phyloP scores from a whole-genome alignment of 1,140 invertebrate genomes.

The Dendrolimus punctatus region DNA sequence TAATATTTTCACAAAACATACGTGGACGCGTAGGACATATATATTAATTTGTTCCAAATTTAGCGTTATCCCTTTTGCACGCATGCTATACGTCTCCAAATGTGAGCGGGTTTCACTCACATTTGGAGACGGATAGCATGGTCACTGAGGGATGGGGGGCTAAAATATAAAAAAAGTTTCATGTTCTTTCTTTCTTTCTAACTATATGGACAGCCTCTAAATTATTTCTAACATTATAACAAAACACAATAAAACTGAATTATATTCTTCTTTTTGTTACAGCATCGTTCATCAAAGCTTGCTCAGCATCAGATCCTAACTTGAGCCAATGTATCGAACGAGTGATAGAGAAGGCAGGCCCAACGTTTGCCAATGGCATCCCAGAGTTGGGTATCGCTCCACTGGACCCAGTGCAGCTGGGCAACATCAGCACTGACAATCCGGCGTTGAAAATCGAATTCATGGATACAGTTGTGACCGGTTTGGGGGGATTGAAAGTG shows the following conservation, averaged over 20 bases:
- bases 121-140: too few relatives aligned
- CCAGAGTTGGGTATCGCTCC: conserved; percentile 66
- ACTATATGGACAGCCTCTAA: too few relatives aligned
- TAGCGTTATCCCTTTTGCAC: too few relatives aligned
- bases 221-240: too few relatives aligned
- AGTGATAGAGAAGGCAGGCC: conserved; percentile 45
- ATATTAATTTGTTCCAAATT: too few relatives aligned
- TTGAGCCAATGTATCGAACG: conserved; percentile 68
- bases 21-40: too few relatives aligned
- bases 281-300: conserved; percentile 72
- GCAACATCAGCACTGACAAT: conserved; percentile 53
- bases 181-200: too few relatives aligned
- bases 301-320: conserved; percentile 67
- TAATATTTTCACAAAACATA: too few relatives aligned
- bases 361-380: conserved; percentile 66
- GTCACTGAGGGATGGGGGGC: too few relatives aligned
- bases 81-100: too few relatives aligned
- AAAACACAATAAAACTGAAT: not conserved
- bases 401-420: conserved; percentile 64
- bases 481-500: conserved; percentile 41
- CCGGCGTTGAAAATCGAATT: conserved; percentile 53
- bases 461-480: conserved; percentile 53
- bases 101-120: too few relatives aligned
- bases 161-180: too few relatives aligned
- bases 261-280: conserved; percentile 22